Evolutionary conservation across 2,797 vertebrate species (phyloP), one percentile per base, ranked within the genome.

Genomic region (Ptychobarbus kaznakovi): DNA sequence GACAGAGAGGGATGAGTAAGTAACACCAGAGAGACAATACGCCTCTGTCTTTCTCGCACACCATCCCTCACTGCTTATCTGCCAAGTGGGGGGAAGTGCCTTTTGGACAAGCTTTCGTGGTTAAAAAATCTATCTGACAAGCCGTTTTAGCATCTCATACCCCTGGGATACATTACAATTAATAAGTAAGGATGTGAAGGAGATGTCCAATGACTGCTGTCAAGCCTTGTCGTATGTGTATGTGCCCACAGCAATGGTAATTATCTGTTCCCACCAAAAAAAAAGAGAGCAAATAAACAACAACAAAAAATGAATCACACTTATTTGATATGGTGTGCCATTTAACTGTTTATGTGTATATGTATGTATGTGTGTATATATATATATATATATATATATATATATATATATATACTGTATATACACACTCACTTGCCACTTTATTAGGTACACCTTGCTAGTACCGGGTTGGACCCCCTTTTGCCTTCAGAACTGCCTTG

Each of bases 121-220:
- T 75, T 74, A 83, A 85, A 85, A 42, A 85, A 87, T 87, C 89
- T 84, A 70, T 86, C 80, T 87, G 86, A 81, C 89, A 86, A 85
- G 75, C 75, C 73, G 75, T 75, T 83, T 70, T 82, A 83, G 80
- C 86, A 83, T 82, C 58, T 79, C n/a, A 51, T 84, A 81, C 83
- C 89, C 78, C 65, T 56, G 76, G 76, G 87, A 82, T 53, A 78
- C 78, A 85, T 82, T 83, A 70, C 77, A 75, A 56, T 73, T 87
- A 88, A 81, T 81, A 63, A 56, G 69, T 46, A 82, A 79, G 32
- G 86, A 89, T 79, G 65, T 76, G 73, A 75, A 81, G 77, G 58
- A 86, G 66, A 84, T 69, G 75, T 82, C 77, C 46, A 46, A 63
- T 58, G 81, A 78, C 81, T 77, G 25, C n/a, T 76, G 75, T 73